Conservation (phyloP, 2,113 vertebrate genomes). For the Ciconia maguari region DNA sequence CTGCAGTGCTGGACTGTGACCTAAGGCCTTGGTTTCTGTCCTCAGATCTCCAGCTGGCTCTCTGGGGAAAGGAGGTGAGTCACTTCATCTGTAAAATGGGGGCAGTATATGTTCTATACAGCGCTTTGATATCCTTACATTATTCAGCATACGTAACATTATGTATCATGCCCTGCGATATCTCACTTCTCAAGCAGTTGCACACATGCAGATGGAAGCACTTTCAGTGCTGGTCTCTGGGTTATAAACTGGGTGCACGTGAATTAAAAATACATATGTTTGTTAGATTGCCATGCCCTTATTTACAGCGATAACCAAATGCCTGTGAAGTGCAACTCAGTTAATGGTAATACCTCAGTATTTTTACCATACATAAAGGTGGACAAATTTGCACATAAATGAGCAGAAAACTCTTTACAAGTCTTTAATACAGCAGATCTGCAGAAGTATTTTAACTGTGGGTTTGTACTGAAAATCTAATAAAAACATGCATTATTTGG, state of each 20-base stretch:
- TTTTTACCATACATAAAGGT: neutral
- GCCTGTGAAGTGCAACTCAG: neutral
- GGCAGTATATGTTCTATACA: neutral
- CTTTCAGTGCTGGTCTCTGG: neutral
- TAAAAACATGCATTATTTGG: neutral
- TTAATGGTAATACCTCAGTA: neutral
- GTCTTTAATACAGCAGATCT: neutral
- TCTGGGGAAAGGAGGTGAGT: neutral
- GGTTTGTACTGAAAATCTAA: neutral
- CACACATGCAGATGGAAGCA: neutral
- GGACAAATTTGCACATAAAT: neutral
- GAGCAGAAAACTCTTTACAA: neutral
- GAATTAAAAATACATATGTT: neutral
- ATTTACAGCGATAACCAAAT: neutral
- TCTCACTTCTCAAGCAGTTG: neutral
- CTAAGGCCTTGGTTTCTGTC: neutral
- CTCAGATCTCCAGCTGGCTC: neutral
- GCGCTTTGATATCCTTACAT: neutral
- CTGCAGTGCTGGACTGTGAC: neutral
- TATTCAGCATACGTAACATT: neutral
- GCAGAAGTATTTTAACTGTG: neutral
- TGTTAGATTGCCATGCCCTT: neutral
- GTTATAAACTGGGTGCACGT: neutral
- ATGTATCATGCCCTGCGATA: neutral
- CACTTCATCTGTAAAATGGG: neutral